Percentiles rank a stretch among this genome's conserved stretches.
Conservation (phyloP, 1,140 invertebrate genomes). For the Panagrolaimus sp. region DNA sequence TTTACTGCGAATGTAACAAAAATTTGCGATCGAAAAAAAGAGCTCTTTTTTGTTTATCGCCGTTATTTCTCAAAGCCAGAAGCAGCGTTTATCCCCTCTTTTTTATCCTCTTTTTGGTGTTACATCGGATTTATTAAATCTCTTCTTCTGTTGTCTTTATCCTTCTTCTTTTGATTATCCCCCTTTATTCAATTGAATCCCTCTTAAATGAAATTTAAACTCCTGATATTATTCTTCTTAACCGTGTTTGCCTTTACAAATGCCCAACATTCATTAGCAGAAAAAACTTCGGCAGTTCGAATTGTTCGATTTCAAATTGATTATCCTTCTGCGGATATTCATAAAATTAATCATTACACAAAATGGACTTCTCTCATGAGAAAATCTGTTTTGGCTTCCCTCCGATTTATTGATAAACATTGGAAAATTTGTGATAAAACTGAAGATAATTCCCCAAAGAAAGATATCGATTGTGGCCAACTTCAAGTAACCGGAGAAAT, state of each 20-base stretch:
- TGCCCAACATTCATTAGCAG: neutral
- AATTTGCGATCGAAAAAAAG: neutral
- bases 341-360: conserved; percentile 13
- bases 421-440: conserved; percentile 26
- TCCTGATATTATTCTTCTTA: neutral
- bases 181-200: too few species aligned
- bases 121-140: too few species aligned
- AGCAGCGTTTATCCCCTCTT: too few species aligned
- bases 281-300: neutral
- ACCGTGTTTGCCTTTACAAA: neutral
- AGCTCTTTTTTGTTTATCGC: neutral
- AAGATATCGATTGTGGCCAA: conserved; percentile 51
- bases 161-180: too few species aligned
- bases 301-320: conserved; percentile 15
- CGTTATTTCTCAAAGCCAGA: too few species aligned
- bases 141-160: too few species aligned
- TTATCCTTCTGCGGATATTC: neutral
- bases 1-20: too few species aligned
- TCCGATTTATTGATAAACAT: conserved; percentile 58
- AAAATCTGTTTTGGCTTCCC: conserved; percentile 56
- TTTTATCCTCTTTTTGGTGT: too few species aligned
- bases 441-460: conserved; percentile 12
- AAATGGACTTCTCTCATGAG: conserved; percentile 53
- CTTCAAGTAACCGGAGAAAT: conserved; percentile 58
- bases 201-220: neutral